Percentiles rank a stretch among this genome's conserved stretches.
These are phyloP conservation scores for Diadema setosum DNA, from an alignment of 35 echinoderm and acorn worm genomes.

Conservation along the genomic window DNA sequence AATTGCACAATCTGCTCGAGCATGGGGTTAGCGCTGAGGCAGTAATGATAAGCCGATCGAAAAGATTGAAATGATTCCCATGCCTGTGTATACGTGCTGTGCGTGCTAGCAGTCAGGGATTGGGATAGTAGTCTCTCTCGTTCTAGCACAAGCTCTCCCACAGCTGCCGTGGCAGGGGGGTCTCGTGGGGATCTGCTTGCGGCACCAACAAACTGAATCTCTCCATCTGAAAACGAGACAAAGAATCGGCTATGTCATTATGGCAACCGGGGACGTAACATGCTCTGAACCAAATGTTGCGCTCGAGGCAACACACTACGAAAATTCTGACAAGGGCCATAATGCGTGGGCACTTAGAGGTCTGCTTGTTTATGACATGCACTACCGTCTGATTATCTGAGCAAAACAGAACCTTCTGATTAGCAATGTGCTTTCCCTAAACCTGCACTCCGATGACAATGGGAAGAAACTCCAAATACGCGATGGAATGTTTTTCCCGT, in stretches of 20 bases:
- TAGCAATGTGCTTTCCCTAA: neutral
- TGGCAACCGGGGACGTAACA: neutral
- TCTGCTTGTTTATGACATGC: neutral
- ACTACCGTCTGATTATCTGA: conserved; percentile 33
- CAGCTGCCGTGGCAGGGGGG: neutral
- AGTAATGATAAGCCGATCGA: neutral
- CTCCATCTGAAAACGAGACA: conserved; percentile 67
- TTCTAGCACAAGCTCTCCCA: neutral
- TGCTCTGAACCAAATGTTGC: conserved; percentile 40
- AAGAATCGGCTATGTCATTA: conserved; percentile 50
- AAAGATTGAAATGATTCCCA: neutral
- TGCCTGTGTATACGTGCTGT: neutral
- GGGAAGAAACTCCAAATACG: conserved; percentile 26
- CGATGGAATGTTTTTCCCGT: neutral
- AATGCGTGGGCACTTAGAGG: conserved; percentile 13
- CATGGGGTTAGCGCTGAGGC: too few relatives aligned
- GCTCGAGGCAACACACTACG: neutral
- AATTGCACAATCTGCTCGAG: neutral
- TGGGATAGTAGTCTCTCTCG: neutral
- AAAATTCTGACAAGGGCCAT: conserved; percentile 33
- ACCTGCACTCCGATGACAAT: conserved; percentile 1
- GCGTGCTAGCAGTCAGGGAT: neutral
- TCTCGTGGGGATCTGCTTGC: neutral
- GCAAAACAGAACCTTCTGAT: conserved; percentile 7
- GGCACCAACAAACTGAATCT: neutral